Evolutionary conservation across 2,888 invertebrate species (phyloP).

Genomic region (Isoperla grammatica): DNA sequence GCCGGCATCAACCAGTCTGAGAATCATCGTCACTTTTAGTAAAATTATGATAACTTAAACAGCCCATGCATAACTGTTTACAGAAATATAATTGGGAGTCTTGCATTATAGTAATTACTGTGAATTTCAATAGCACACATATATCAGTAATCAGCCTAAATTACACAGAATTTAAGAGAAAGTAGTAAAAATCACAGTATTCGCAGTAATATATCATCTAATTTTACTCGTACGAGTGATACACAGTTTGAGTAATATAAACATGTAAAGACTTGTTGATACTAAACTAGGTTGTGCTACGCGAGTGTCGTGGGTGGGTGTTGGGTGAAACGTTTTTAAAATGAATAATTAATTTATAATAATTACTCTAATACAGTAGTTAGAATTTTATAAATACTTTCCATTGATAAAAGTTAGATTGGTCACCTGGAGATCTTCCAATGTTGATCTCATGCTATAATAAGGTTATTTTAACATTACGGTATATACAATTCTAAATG

Average conservation of each 20-base stretch:
- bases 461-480: background rate
- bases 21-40: too few relatives aligned
- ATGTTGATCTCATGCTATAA: slow-evolving; percentile 2
- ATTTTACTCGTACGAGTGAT: too few relatives aligned
- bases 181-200: slow-evolving; percentile 9
- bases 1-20: too few relatives aligned
- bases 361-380: slow-evolving; percentile 4
- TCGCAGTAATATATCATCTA: too few relatives aligned
- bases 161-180: background rate
- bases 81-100: too few relatives aligned
- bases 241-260: too few relatives aligned
- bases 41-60: too few relatives aligned
- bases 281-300: background rate
- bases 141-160: background rate
- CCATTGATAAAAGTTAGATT: slow-evolving; percentile 12
- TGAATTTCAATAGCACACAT: too few relatives aligned
- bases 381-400: slow-evolving; percentile 12
- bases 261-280: too few relatives aligned
- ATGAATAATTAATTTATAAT: background rate
- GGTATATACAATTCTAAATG: slow-evolving; percentile 9
- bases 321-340: slow-evolving; percentile 5
- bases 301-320: background rate
- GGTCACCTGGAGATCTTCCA: slow-evolving; percentile 10
- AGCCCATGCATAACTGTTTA: too few relatives aligned
- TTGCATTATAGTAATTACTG: too few relatives aligned